A percentile compares a stretch with the other conserved stretches of the same genome.
Evolutionary conservation across 2,797 vertebrate species (phyloP).

Genomic region (Alosa sapidissima): DNA sequence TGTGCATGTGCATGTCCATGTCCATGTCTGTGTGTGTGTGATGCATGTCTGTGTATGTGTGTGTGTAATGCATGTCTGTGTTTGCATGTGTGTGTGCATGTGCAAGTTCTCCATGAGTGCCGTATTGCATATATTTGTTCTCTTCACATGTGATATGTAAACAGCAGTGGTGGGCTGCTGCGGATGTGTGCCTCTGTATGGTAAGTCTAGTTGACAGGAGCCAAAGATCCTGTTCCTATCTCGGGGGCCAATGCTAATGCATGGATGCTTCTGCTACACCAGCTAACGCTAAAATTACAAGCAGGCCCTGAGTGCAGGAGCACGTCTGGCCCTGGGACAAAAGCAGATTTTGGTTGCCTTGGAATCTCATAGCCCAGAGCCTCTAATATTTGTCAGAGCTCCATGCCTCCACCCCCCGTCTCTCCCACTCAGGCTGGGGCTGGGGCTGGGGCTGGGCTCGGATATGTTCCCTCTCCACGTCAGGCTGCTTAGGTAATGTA

Average conservation of each 20-base stretch:
- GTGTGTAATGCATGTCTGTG: not conserved
- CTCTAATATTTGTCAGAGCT: slow-evolving; percentile 64
- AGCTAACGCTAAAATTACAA: slow-evolving; percentile 73
- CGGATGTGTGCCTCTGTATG: slow-evolving; percentile 47
- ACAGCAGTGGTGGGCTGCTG: not conserved
- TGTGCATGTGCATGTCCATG: not conserved
- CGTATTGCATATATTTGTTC: slow-evolving; percentile 5
- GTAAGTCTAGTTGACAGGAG: slow-evolving; percentile 78
- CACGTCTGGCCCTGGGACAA: slow-evolving; percentile 67
- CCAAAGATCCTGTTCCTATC: slow-evolving; percentile 72
- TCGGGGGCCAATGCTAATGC: slow-evolving; percentile 79
- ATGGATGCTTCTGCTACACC: slow-evolving; percentile 78
- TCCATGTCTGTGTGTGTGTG: not conserved
- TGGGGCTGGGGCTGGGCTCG: slow-evolving; percentile 61
- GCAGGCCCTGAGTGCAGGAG: slow-evolving; percentile 66
- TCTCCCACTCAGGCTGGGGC: slow-evolving; percentile 50
- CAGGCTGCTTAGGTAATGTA: slow-evolving; percentile 65
- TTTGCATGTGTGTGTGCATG: not conserved
- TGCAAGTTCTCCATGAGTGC: not conserved
- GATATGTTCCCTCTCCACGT: slow-evolving; percentile 60
- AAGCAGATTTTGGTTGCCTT: slow-evolving; percentile 67
- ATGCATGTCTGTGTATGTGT: not conserved
- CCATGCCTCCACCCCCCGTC: slow-evolving; percentile 36
- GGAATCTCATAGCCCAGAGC: slow-evolving; percentile 64
- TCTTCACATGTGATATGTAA: not conserved